Base-by-base conservation (phyloP, 2,113 vertebrate species). In the Elephantulus edwardii region DNA sequence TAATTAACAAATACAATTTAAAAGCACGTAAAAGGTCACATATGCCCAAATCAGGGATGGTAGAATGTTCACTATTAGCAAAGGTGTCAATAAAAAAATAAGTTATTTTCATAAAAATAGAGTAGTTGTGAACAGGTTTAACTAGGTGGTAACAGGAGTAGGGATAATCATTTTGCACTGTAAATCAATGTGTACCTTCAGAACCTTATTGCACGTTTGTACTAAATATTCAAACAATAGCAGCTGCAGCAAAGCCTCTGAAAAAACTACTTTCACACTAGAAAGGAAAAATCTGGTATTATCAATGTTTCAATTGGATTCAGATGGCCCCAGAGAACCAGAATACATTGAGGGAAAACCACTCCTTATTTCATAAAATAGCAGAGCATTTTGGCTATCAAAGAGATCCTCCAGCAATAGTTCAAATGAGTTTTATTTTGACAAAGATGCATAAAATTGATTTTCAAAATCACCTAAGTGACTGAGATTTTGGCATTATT, bases 31-130 rank as follows among this genome's bases (percentile, higher is more conserved):
- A 26, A 40, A 88, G 28, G 28, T 24, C 33, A 80, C 64, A 44
- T 85, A 74, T 22, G 8, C 66, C 86, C 30, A 84, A 54, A 75
- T 2, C 9, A 46, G 7, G 38, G 13, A 62, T 54, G 54, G 46
- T 54, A 50, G n/a, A 1, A 80, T 86, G 82, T 4, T 70, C 50
- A 50, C 30, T 86, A 50, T 26, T 52, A 82, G 42, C 60, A 86
- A 50, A 81, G 75, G 10, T 86, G 42, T 70, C 81, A 86, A 44
- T 58, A 81, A n/a, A n/a, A n/a, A n/a, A n/a, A n/a, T n/a, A n/a
- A n/a, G n/a, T n/a, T n/a, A n/a, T n/a, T n/a, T n/a, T n/a, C n/a
- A n/a, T n/a, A n/a, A n/a, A n/a, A n/a, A n/a, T n/a, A n/a, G 44
- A 75, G 8, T 30, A 80, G 54, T 17, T 33, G 40, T 16, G 20